A percentile compares a stretch with the other conserved stretches of the same genome.
These are phyloP conservation scores for Enteromius fasciolatus DNA, from an alignment of 2,797 vertebrate genomes.

Conservation along the genomic window DNA sequence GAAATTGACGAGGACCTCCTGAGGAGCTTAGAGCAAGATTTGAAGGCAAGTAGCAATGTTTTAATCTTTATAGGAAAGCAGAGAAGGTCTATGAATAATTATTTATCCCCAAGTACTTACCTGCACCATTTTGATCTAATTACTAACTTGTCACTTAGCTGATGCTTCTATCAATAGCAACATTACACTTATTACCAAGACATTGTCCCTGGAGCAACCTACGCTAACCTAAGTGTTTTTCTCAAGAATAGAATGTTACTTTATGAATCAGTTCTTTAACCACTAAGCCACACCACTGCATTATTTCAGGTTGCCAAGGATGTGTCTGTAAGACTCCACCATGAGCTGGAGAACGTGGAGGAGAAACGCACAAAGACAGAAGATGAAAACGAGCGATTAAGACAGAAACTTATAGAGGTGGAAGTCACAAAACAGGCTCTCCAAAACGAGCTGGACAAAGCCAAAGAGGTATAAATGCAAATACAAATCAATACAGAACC, in stretches of 20 bases:
- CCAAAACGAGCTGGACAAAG: constrained; percentile 93
- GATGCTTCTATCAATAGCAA: constrained; percentile 16
- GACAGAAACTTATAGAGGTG: constrained; percentile 93
- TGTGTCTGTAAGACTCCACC: constrained; percentile 95
- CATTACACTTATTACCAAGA: not conserved
- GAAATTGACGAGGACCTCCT: constrained; percentile 94
- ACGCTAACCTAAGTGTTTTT: not conserved
- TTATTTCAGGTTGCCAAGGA: constrained; percentile 91
- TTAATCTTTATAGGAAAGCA: not conserved
- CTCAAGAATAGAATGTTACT: not conserved
- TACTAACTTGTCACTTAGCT: constrained; percentile 11
- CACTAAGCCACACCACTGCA: not conserved
- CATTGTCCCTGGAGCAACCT: not conserved
- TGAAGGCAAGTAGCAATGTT: constrained; percentile 79
- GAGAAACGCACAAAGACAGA: constrained; percentile 95
- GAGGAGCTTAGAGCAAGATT: constrained; percentile 95
- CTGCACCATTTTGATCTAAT: not conserved
- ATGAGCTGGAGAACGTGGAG: constrained; percentile 95
- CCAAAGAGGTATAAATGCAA: constrained; percentile 83
- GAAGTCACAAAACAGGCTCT: constrained; percentile 94
- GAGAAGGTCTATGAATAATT: not conserved
- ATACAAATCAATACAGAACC: not conserved
- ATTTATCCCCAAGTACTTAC: not conserved
- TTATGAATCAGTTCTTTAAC: not conserved
- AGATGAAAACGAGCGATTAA: constrained; percentile 94